Evolutionary conservation across 2,113 vertebrate genomes (phyloP).

Genomic region (Coptodon bakossiorum): DNA sequence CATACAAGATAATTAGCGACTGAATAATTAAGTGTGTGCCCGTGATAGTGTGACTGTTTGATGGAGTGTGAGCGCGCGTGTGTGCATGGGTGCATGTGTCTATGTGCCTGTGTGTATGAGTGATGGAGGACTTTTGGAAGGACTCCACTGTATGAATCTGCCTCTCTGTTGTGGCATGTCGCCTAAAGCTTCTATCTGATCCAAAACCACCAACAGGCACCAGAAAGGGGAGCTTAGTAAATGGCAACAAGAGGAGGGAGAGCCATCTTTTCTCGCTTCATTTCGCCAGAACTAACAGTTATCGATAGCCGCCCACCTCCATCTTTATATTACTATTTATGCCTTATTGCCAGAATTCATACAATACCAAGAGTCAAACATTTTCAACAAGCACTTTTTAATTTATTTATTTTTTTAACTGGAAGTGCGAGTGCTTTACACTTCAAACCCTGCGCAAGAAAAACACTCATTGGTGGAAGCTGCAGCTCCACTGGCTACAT

Average conservation of each 20-base stretch:
- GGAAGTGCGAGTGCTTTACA: neutral
- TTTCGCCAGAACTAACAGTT: conserved; percentile 15
- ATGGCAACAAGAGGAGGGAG: neutral
- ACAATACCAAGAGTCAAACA: neutral
- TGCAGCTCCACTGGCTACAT: neutral
- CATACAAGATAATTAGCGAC: conserved; percentile 50
- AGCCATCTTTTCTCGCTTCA: conserved; percentile 10
- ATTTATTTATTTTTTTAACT: fast-evolving
- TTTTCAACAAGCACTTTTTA: neutral
- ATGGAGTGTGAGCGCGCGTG: neutral
- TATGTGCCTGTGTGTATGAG: neutral
- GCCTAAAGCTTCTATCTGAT: conserved; percentile 32
- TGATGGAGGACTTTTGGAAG: conserved; percentile 50
- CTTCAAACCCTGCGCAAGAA: neutral
- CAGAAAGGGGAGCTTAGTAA: conserved; percentile 4
- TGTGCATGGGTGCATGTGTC: neutral
- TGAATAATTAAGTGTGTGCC: conserved; percentile 59
- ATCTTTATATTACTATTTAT: conserved; percentile 11
- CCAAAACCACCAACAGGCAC: conserved; percentile 33
- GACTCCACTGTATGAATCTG: conserved; percentile 49
- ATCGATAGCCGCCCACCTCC: conserved; percentile 27
- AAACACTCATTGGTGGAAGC: neutral
- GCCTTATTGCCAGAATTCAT: neutral
- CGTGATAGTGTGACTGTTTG: conserved; percentile 45
- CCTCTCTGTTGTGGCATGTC: conserved; percentile 37